Evolutionary conservation across 2,888 invertebrate species (phyloP).

Genomic region (Nomada goodeniana): DNA sequence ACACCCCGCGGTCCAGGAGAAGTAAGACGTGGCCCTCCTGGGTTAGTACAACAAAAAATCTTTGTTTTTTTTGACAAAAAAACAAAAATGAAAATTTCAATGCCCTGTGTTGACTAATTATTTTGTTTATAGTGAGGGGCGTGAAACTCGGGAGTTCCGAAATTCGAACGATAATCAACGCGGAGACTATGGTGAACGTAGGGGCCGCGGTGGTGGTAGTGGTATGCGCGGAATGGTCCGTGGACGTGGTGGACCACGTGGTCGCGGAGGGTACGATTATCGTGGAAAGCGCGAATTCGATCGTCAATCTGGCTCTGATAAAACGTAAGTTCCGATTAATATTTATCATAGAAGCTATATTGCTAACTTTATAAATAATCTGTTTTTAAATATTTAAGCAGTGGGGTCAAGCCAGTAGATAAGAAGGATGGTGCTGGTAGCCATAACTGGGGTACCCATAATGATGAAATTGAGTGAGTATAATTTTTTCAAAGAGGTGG

Average conservation of each 20-base stretch:
- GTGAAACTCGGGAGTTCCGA: slow-evolving; percentile 81
- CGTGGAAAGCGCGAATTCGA: slow-evolving; percentile 97
- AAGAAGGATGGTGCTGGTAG: slow-evolving; percentile 97
- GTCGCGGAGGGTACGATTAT: slow-evolving; percentile 86
- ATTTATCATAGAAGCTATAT: background rate
- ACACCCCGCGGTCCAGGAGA: slow-evolving; percentile 78
- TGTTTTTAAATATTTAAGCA: slow-evolving; percentile 75
- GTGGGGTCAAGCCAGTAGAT: slow-evolving; percentile 96
- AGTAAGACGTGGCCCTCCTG: slow-evolving; percentile 79
- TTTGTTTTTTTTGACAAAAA: too few relatives aligned
- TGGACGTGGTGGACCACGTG: slow-evolving; percentile 80
- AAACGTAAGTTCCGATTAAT: slow-evolving; percentile 87
- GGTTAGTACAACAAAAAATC: slow-evolving; percentile 70
- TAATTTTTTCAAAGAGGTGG: background rate
- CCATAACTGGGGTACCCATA: slow-evolving; percentile 97
- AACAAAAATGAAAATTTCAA: background rate
- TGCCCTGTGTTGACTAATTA: background rate
- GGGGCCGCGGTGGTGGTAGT: slow-evolving; percentile 77
- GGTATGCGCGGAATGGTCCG: slow-evolving; percentile 84
- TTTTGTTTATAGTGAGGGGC: slow-evolving; percentile 81
- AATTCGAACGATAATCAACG: slow-evolving; percentile 77
- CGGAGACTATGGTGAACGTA: slow-evolving; percentile 75
- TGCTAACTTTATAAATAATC: slow-evolving; percentile 9
- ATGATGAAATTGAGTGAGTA: slow-evolving; percentile 93
- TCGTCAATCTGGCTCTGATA: slow-evolving; percentile 97